Evolutionary conservation across 92 coral and sea anemone species (phyloP).

Genomic region (Desmophyllum pertusum): DNA sequence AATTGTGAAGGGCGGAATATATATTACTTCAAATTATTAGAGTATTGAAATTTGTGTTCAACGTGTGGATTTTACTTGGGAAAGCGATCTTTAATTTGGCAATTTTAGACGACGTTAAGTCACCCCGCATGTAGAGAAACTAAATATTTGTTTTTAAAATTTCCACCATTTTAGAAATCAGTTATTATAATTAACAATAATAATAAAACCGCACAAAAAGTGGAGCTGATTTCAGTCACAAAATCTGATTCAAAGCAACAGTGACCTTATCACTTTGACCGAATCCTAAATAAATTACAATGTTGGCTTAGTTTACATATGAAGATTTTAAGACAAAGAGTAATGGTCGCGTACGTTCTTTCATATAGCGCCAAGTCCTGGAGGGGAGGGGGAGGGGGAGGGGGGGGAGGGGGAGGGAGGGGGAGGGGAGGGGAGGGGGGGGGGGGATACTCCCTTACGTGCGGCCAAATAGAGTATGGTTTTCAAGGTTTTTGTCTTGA

Average conservation of each 20-base stretch:
- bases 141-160: neutral
- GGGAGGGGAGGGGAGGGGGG: too few species aligned
- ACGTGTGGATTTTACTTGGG: too few species aligned
- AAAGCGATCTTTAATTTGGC: neutral
- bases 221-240: neutral
- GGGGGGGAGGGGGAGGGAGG: too few species aligned
- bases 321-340: neutral
- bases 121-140: neutral
- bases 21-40: too few species aligned
- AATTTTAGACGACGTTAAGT: neutral
- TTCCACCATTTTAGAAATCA: neutral
- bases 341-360: neutral
- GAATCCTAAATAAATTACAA: neutral
- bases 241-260: too few species aligned
- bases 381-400: too few species aligned
- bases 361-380: too few species aligned
- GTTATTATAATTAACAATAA: neutral
- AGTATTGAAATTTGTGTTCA: neutral
- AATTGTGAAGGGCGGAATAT: too few species aligned
- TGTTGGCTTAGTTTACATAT: neutral
- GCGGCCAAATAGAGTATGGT: too few species aligned
- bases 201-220: too few species aligned
- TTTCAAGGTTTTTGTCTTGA: too few species aligned
- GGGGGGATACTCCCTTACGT: too few species aligned
- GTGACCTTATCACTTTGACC: neutral